Percentiles rank a stretch among this genome's conserved stretches.
Conservation (phyloP, 2,797 vertebrate genomes). For the Lepidocolaptes lacrymiger region DNA sequence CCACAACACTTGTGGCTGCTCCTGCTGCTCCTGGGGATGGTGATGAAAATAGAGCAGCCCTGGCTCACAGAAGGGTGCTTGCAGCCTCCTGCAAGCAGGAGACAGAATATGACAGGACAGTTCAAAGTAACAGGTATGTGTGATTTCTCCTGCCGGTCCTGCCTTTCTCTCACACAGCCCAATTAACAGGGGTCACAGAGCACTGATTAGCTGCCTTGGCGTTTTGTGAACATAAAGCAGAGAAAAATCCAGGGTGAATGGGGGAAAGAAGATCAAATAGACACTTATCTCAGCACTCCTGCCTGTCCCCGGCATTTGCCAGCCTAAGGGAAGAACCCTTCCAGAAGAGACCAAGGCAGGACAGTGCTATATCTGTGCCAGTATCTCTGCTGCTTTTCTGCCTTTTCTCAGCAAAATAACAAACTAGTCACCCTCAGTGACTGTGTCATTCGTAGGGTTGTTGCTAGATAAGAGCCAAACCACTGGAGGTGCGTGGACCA, state of each 20-base stretch:
- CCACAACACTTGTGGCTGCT: neutral
- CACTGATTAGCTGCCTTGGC: slow-evolving; percentile 52
- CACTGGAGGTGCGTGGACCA: neutral
- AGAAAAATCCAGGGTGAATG: slow-evolving; percentile 43
- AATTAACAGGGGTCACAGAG: slow-evolving; percentile 61
- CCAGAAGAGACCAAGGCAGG: neutral
- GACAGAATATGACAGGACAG: slow-evolving; percentile 11
- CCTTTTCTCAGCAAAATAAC: slow-evolving; percentile 29
- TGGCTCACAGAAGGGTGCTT: slow-evolving; percentile 31
- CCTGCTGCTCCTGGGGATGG: neutral
- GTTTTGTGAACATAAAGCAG: slow-evolving; percentile 55
- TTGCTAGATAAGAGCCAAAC: neutral
- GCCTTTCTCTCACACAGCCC: slow-evolving; percentile 46
- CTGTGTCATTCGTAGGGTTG: neutral
- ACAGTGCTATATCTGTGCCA: neutral
- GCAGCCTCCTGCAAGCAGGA: slow-evolving; percentile 11
- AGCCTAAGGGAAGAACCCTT: slow-evolving; percentile 34
- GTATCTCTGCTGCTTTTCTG: slow-evolving; percentile 42
- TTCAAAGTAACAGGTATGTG: slow-evolving; percentile 62
- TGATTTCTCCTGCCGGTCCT: slow-evolving; percentile 45
- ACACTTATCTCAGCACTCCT: slow-evolving; percentile 51
- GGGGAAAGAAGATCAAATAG: slow-evolving; percentile 54
- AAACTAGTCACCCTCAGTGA: neutral
- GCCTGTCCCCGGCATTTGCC: slow-evolving; percentile 36
- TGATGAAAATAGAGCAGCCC: neutral